Conservation (phyloP, 2,797 vertebrate species). For the Poecilia velifera region DNA sequence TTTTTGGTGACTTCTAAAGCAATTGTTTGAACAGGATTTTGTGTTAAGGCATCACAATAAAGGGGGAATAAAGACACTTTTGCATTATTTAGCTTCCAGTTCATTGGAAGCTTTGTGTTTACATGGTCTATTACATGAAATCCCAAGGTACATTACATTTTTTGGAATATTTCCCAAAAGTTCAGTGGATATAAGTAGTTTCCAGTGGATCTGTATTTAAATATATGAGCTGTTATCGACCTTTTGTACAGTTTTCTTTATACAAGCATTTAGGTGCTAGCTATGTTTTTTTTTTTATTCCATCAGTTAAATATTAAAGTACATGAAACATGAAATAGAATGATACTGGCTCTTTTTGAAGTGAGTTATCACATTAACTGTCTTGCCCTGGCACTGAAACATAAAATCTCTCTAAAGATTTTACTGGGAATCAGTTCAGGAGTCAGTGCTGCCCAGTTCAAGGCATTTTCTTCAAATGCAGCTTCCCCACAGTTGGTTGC, state of each 20-base stretch:
- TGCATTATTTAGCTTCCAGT: background rate
- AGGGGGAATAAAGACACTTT: background rate
- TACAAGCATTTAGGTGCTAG: background rate
- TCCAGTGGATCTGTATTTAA: background rate
- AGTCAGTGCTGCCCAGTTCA: background rate
- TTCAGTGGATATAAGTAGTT: background rate
- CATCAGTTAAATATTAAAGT: background rate
- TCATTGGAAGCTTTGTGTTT: background rate
- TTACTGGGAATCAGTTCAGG: constrained; percentile 1
- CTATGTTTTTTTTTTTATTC: background rate
- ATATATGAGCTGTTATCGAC: background rate
- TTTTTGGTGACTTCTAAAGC: background rate
- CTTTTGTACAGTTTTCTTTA: background rate
- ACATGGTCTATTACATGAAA: background rate
- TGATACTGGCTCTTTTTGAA: background rate
- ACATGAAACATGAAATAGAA: constrained; percentile 3
- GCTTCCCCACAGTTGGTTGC: background rate
- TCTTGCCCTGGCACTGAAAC: background rate
- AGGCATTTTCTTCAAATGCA: background rate
- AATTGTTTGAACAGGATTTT: background rate
- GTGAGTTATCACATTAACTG: background rate
- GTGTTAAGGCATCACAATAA: background rate
- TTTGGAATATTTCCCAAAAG: background rate
- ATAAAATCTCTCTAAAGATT: background rate
- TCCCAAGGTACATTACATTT: background rate